These are phyloP conservation scores for Quadroppia sp. DNA, from an alignment of 2,888 invertebrate species.

Conservation along the genomic window DNA sequence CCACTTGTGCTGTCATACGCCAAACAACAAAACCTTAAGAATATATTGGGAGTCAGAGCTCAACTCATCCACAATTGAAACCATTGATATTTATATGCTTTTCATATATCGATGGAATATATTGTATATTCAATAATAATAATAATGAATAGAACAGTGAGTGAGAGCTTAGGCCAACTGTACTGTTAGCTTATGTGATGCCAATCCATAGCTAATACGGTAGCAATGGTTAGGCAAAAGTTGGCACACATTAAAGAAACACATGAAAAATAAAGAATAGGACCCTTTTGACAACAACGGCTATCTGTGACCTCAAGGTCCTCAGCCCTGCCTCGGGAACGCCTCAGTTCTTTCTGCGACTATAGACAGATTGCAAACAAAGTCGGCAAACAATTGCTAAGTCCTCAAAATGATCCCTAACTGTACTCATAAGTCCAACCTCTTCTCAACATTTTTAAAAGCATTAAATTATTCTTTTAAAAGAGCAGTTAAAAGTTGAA, in stretches of 20 bases:
- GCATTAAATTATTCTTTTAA: slow-evolving; percentile 36
- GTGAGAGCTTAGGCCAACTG: slow-evolving; percentile 19
- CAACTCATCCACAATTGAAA: slow-evolving; percentile 14
- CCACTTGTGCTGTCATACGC: slow-evolving; percentile 21
- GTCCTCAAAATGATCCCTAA: slow-evolving; percentile 36
- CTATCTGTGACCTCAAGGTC: slow-evolving; percentile 36
- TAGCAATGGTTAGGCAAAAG: slow-evolving; percentile 13
- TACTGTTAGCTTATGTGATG: neutral
- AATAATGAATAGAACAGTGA: slow-evolving; percentile 30
- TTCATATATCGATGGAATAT: slow-evolving; percentile 19
- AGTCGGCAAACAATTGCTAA: slow-evolving; percentile 29
- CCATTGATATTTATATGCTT: slow-evolving; percentile 23
- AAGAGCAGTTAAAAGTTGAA: slow-evolving; percentile 26
- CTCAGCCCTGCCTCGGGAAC: slow-evolving; percentile 35
- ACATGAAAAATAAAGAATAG: slow-evolving; percentile 28
- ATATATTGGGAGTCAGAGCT: slow-evolving; percentile 17
- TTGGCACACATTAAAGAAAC: slow-evolving; percentile 28
- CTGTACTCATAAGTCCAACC: slow-evolving; percentile 35
- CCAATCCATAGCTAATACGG: slow-evolving; percentile 17
- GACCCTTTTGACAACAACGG: slow-evolving; percentile 22
- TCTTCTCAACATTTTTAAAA: slow-evolving; percentile 21
- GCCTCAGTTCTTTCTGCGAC: slow-evolving; percentile 19
- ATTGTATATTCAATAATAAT: slow-evolving; percentile 23
- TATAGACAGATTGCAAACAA: slow-evolving; percentile 20
- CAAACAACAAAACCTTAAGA: slow-evolving; percentile 31